These are phyloP conservation scores for Aphaenogaster floridana DNA, from an alignment of 1,140 invertebrate species.

Conservation along the genomic window DNA sequence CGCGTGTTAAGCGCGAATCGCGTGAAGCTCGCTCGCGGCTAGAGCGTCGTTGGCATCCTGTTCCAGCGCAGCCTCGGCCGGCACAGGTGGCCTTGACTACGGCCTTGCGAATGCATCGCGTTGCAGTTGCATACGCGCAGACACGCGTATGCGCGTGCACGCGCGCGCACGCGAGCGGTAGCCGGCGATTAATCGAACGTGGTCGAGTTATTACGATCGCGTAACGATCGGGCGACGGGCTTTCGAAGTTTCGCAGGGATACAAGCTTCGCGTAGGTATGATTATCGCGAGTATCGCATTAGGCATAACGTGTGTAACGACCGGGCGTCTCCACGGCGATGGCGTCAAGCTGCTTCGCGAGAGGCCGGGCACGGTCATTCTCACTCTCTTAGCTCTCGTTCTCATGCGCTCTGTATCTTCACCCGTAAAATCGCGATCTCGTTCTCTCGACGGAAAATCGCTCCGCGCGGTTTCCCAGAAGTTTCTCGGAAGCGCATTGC, in stretches of 20 bases:
- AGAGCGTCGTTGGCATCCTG: conserved; percentile 64
- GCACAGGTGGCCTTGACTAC: conserved; percentile 65
- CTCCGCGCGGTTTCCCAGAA: conserved; percentile 34
- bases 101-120: conserved; percentile 67
- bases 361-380: not conserved
- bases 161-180: not conserved
- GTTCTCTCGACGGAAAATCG: conserved; percentile 28
- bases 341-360: not conserved
- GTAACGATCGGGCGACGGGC: conserved; percentile 16
- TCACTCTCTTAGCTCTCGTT: conserved; percentile 24
- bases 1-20: conserved; percentile 23
- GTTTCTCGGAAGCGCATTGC: conserved; percentile 4
- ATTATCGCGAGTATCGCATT: conserved; percentile 14
- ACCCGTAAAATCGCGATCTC: conserved; percentile 19
- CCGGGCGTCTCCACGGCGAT: not conserved
- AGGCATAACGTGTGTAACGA: not conserved
- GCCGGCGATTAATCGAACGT: conserved; percentile 34
- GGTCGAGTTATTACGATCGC: conserved; percentile 31
- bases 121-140: conserved; percentile 28
- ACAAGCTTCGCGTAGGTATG: not conserved
- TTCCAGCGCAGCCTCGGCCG: conserved; percentile 56
- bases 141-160: not conserved
- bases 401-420: conserved; percentile 5
- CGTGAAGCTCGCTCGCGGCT: conserved; percentile 35
- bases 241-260: not conserved